Evolutionary conservation across 1,140 invertebrate species (phyloP).

Genomic region (Euborellia annulipes): DNA sequence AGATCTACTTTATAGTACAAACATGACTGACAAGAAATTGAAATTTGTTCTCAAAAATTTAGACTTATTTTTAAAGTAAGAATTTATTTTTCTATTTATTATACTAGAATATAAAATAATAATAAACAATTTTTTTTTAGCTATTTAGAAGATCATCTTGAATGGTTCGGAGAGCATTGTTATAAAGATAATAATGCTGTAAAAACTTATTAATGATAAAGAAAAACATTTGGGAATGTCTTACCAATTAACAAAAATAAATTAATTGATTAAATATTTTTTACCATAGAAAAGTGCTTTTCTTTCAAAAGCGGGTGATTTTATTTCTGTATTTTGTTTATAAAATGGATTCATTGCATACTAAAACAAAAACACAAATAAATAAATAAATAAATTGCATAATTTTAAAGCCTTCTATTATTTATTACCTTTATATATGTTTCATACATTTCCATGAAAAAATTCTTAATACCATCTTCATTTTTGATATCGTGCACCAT

Average conservation of each 20-base stretch:
- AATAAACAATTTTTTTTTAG: conserved; percentile 33
- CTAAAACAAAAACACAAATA: conserved; percentile 31
- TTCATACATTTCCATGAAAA: conserved; percentile 97
- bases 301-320: conserved; percentile 87
- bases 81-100: conserved; percentile 12
- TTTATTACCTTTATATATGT: conserved; percentile 78
- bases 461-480: conserved; percentile 97
- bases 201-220: no score
- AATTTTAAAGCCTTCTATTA: conserved; percentile 2
- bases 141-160: conserved; percentile 43
- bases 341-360: conserved; percentile 97
- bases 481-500: conserved; percentile 91
- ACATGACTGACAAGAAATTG: conserved; percentile 47
- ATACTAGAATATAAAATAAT: neutral
- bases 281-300: conserved; percentile 82
- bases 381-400: conserved; percentile 1
- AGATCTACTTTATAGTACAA: conserved; percentile 44
- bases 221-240: no score
- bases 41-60: conserved; percentile 46
- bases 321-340: conserved; percentile 81
- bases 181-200: conserved; percentile 22
- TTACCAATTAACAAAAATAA: no score
- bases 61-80: conserved; percentile 53
- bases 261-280: conserved; percentile 55
- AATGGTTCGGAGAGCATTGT: conserved; percentile 48